These are phyloP conservation scores for Pollenia amentaria DNA, from an alignment of 2,888 invertebrate species.

Conservation along the genomic window DNA sequence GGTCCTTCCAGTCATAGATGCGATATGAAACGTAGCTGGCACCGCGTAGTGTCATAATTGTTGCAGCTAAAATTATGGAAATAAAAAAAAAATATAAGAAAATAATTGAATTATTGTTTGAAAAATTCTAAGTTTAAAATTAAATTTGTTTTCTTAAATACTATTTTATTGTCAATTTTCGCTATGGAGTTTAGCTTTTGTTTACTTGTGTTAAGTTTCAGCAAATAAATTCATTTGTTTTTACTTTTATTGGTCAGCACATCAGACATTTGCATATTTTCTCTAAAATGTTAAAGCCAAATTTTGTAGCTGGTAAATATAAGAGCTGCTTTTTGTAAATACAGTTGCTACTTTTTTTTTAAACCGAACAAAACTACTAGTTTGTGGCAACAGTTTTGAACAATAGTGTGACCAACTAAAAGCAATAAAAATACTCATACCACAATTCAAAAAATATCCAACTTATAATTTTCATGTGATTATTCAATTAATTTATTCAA, in stretches of 20 bases:
- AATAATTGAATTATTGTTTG: slow-evolving; percentile 28
- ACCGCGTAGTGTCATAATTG: slow-evolving; percentile 93
- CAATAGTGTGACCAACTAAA: slow-evolving; percentile 36
- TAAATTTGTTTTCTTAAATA: background rate
- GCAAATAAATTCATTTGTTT: slow-evolving; percentile 31
- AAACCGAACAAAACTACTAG: background rate
- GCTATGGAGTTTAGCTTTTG: background rate
- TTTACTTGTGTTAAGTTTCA: background rate
- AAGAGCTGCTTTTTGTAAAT: background rate
- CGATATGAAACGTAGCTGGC: slow-evolving; percentile 97
- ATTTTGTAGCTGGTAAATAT: slow-evolving; percentile 16
- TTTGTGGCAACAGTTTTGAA: background rate
- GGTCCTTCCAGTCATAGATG: slow-evolving; percentile 96
- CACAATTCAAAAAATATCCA: too few species aligned
- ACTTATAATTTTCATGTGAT: too few species aligned
- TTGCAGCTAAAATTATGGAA: slow-evolving; percentile 88
- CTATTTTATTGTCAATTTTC: too few species aligned
- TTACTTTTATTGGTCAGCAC: slow-evolving; percentile 39
- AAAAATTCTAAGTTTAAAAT: background rate
- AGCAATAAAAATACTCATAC: background rate
- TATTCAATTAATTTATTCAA: too few species aligned
- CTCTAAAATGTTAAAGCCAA: slow-evolving; percentile 5
- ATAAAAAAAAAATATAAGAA: slow-evolving; percentile 17
- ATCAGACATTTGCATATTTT: slow-evolving; percentile 44
- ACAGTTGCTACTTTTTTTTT: background rate